A percentile compares a stretch with the other conserved stretches of the same genome.
Evolutionary conservation across 2,113 vertebrate species (phyloP).

Genomic region (Tor tambroides): DNA sequence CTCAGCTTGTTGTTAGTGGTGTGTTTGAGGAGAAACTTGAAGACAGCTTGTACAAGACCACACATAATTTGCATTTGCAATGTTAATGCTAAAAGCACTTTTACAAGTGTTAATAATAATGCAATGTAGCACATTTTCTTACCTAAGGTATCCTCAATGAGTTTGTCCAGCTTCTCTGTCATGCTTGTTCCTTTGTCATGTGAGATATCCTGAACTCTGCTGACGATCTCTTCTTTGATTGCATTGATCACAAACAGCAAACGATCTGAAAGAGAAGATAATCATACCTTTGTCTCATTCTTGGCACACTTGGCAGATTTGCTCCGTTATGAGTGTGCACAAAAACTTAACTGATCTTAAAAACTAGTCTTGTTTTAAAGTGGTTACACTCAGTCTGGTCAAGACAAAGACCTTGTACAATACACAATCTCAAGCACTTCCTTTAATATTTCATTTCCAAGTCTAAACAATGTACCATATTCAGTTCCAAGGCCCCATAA

Average conservation of each 20-base stretch:
- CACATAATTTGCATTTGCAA: not conserved
- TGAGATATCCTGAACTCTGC: slow-evolving; percentile 86
- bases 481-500: slow-evolving; percentile 98
- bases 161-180: slow-evolving; percentile 89
- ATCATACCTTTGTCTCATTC: not conserved
- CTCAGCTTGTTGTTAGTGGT: not conserved
- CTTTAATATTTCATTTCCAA: slow-evolving; percentile 21
- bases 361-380: not conserved
- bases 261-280: slow-evolving; percentile 81
- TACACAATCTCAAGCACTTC: slow-evolving; percentile 20
- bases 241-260: slow-evolving; percentile 97
- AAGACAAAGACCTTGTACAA: not conserved
- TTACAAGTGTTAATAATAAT: not conserved
- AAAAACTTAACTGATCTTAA: not conserved
- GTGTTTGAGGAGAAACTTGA: not conserved
- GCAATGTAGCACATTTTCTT: slow-evolving; percentile 62
- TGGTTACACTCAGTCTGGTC: not conserved
- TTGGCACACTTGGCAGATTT: not conserved
- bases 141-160: slow-evolving; percentile 96
- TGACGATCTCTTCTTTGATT: slow-evolving; percentile 98
- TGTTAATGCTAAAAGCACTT: not conserved
- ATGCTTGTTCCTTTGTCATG: slow-evolving; percentile 86
- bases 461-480: slow-evolving; percentile 83
- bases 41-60: not conserved
- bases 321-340: not conserved